phyloP scores from a whole-genome alignment of 2,113 vertebrate species.

The Raphicerus campestris region DNA sequence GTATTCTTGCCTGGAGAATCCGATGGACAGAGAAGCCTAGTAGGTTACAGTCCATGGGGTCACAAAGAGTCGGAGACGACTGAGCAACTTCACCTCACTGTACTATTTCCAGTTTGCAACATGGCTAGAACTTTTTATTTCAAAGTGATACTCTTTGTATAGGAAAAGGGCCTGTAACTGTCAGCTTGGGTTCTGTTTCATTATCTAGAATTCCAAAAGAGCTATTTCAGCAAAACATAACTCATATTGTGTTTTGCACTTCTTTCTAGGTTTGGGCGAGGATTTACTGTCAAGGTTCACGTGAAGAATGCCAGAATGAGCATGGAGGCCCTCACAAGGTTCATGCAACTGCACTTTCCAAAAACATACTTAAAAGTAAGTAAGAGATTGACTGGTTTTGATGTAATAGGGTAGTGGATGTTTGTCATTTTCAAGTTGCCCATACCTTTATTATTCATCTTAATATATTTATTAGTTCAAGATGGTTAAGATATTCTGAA shows the following conservation, averaged over 20 bases:
- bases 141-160: constrained; percentile 47
- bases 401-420: background rate
- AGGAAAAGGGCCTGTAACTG: background rate
- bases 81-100: too few relatives aligned
- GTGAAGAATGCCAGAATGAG: constrained; percentile 83
- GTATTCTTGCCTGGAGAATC: too few relatives aligned
- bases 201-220: constrained; percentile 48
- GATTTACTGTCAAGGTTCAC: constrained; percentile 98
- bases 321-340: constrained; percentile 86
- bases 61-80: too few relatives aligned
- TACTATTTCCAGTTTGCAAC: constrained; percentile 31
- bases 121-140: constrained; percentile 33
- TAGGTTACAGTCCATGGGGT: too few relatives aligned
- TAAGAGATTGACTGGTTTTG: constrained; percentile 55
- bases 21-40: too few relatives aligned
- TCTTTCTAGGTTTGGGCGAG: constrained; percentile 90
- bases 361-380: constrained; percentile 97
- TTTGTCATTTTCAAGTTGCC: background rate
- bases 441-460: background rate
- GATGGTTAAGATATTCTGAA: background rate
- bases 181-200: constrained; percentile 34
- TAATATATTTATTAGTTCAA: background rate
- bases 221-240: constrained; percentile 45
- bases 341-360: constrained; percentile 92
- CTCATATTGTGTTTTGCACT: constrained; percentile 35